Base-by-base conservation (phyloP, 2,797 vertebrate genomes). In the Mastacembelus armatus region DNA sequence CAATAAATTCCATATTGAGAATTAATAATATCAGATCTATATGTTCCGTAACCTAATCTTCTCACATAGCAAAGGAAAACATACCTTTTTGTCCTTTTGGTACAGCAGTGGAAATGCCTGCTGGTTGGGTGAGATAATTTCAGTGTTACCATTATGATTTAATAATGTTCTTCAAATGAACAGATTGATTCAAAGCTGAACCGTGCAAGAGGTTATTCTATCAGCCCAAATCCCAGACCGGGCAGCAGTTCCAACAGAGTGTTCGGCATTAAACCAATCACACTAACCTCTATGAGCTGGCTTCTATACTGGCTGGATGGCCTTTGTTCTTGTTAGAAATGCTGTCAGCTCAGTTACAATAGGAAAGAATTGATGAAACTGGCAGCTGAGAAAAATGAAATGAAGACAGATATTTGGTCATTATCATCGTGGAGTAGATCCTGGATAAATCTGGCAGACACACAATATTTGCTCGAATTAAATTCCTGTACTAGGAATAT, bases 21-120 rank as follows among this genome's bases (percentile, higher is more conserved):
- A 66, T 60, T 39, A 60, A 82, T 74, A 24, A 75, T 44, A 65
- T 80, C 74, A 59, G 61, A 81, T 83, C 68, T 48, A 47, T 63
- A 52, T 39, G 72, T 70, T 56, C 65, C 48, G 57, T 12, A n/a
- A 65, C 60, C 18, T 22, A 29, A 68, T 65, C 72, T 74, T 55
- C 74, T 51, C 27, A 2, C 47, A n/a, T 38, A 18, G 40, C 2
- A 22, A 36, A 10, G 21, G 14, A 1, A n/a, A n/a, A n/a, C n/a
- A n/a, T n/a, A n/a, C n/a, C n/a, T 11, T 33, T n/a, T 15, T 30
- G 27, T 39, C 24, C 35, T 24, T 66, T 55, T 47, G 10, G 6
- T 24, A 54, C 38, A 61, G 49, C 62, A 48, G 55, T 22, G 44
- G 57, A 62, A 72, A 40, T 47, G 56, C 68, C 29, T 35, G 35